Percentiles rank a stretch among this genome's conserved stretches.
Conservation (phyloP, 2,888 invertebrate genomes). For the Cancer borealis region DNA sequence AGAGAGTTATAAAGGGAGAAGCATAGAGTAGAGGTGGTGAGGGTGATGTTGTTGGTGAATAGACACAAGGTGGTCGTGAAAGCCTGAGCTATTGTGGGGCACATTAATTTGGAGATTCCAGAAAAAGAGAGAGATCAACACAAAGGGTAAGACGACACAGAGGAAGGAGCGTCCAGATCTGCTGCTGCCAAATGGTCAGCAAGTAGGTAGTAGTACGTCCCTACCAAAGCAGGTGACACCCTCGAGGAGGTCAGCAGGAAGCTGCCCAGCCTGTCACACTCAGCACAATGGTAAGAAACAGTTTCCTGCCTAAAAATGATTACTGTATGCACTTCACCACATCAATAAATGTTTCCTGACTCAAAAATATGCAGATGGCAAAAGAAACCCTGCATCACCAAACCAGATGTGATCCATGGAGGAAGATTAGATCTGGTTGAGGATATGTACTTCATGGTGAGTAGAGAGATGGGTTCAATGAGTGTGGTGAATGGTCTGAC, state of each 20-base stretch:
- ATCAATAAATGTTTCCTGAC: neutral
- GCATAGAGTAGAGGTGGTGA: constrained; percentile 43
- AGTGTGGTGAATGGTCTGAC: constrained; percentile 39
- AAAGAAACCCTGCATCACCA: neutral
- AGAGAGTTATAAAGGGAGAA: constrained; percentile 43
- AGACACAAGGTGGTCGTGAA: constrained; percentile 57
- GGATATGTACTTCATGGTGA: constrained; percentile 54
- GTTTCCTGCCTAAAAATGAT: neutral
- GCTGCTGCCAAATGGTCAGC: constrained; percentile 62
- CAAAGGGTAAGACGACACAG: constrained; percentile 54
- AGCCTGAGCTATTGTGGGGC: constrained; percentile 67
- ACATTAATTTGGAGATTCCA: constrained; percentile 53
- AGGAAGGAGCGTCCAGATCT: constrained; percentile 59
- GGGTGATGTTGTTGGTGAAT: constrained; percentile 12
- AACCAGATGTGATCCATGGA: constrained; percentile 3
- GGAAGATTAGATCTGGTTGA: constrained; percentile 58
- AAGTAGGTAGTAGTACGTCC: constrained; percentile 59
- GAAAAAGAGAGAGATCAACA: constrained; percentile 49
- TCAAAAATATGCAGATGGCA: neutral
- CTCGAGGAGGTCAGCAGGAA: neutral
- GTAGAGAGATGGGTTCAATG: constrained; percentile 50
- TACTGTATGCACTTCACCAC: constrained; percentile 3
- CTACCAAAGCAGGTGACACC: constrained; percentile 50
- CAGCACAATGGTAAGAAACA: neutral
- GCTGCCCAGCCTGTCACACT: neutral